These are phyloP conservation scores for Datnioides undecimradiatus DNA, from an alignment of 2,113 vertebrate genomes.

Conservation along the genomic window DNA sequence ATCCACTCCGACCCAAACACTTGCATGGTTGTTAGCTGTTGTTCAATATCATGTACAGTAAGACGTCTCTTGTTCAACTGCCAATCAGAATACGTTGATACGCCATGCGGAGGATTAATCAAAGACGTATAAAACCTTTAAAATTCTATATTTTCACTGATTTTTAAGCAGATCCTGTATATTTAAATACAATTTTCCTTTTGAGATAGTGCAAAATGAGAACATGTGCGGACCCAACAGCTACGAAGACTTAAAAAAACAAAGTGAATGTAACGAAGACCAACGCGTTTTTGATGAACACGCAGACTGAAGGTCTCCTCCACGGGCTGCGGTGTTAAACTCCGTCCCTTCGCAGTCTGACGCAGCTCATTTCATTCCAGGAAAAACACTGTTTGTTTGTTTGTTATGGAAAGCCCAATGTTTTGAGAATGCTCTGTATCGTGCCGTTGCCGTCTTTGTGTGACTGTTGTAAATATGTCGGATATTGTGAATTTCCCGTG, in stretches of 20 bases:
- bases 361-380: constrained; percentile 26
- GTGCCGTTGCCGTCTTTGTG: constrained; percentile 61
- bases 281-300: constrained; percentile 47
- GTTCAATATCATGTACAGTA: constrained; percentile 35
- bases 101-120: constrained; percentile 36
- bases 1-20: constrained; percentile 36
- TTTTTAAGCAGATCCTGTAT: constrained; percentile 65
- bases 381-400: constrained; percentile 51
- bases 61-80: constrained; percentile 60
- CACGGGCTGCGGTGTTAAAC: background rate
- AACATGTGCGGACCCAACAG: constrained; percentile 10
- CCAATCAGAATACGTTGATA: constrained; percentile 56
- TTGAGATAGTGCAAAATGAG: constrained; percentile 40
- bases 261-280: constrained; percentile 49
- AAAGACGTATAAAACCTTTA: constrained; percentile 43
- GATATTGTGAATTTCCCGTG: constrained; percentile 72
- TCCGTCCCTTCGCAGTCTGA: constrained; percentile 16
- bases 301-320: background rate
- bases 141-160: constrained; percentile 68
- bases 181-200: constrained; percentile 63
- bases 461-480: constrained; percentile 75
- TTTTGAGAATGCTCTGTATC: constrained; percentile 74
- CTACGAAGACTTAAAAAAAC: background rate
- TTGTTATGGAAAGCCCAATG: constrained; percentile 55
- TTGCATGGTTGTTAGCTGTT: constrained; percentile 81